Evolutionary conservation across 2,888 invertebrate genomes (phyloP), one percentile per base, ranked within the genome.

Genomic region (Hoplodrina blanda): DNA sequence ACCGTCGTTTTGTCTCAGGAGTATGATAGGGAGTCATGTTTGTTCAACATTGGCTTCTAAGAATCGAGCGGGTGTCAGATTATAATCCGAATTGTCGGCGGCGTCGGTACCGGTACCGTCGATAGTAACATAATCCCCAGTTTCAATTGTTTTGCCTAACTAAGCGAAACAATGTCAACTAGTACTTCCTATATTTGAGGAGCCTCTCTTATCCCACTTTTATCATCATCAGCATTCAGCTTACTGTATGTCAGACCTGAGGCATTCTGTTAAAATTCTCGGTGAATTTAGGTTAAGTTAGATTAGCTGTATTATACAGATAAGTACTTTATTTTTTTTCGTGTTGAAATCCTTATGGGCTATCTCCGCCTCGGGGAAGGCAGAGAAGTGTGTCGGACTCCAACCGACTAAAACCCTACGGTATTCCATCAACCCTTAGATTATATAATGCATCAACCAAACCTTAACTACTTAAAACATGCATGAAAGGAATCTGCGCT

Each of bases 41-140:
- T 92, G 86, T 85, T 79, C 91, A 93, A 93, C 91, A 92, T 62
- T 68, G 66, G 46, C 85, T 92, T 91, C 91, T 82, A 70, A 84
- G 92, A 93, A 93, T 78, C 63, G 67, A 67, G 80, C 80, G 72
- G 83, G 88, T 89, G 86, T 87, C 86, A 75, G 73, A 54, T 80
- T 73, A 62, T 63, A 62, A 75, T 55, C 52, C 33, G 44, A 54
- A 66, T 30, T 30, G 63, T 60, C 55, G 50, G n/a, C 30, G 54
- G 17, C 15, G 46, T 11, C 46, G 30, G 11, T 62, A 52, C 20
- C 13, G 41, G 41, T 69, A 25, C 37, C 54, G 59, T 46, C 19
- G 20, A 2, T 59, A 59, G 87, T 79, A 84, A 83, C 33, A 13
- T 33, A 81, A 88, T 64, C 62, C 59, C n/a, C 53, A 62, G 41